Conservation (phyloP, 2,888 invertebrate genomes). For the Harpalus rufipes region DNA sequence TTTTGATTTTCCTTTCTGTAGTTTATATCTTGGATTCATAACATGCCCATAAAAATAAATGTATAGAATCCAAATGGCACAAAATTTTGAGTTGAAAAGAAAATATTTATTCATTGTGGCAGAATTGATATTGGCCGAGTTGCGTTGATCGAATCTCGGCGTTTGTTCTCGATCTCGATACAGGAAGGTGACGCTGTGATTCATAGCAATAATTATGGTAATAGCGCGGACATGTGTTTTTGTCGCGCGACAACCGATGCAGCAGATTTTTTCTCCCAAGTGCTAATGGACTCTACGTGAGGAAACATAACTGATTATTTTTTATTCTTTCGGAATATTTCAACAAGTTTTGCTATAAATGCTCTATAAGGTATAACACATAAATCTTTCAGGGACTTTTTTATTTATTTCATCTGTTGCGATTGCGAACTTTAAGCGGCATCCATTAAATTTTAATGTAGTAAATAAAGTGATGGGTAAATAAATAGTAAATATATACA, state of each 20-base stretch:
- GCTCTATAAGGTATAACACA: background rate
- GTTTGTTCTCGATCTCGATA: conserved; percentile 14
- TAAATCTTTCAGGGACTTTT: background rate
- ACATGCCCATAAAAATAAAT: too few species aligned
- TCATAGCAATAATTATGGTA: conserved; percentile 50
- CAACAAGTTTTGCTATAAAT: conserved; percentile 32
- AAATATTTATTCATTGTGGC: background rate
- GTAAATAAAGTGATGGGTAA: background rate
- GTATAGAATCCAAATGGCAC: too few species aligned
- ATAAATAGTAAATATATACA: background rate
- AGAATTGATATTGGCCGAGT: background rate
- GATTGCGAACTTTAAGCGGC: background rate
- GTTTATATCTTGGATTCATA: too few species aligned
- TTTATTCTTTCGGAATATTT: conserved; percentile 21
- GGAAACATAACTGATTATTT: conserved; percentile 43
- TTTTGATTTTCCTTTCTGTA: too few species aligned
- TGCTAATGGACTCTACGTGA: conserved; percentile 44
- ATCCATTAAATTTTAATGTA: background rate
- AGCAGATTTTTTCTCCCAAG: conserved; percentile 24
- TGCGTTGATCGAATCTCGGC: conserved; percentile 1
- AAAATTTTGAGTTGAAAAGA: background rate
- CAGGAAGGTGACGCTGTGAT: conserved; percentile 51
- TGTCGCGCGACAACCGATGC: conserved; percentile 35
- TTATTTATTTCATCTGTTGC: background rate
- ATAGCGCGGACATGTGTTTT: conserved; percentile 46